These are phyloP conservation scores for Nymphalis c-album DNA, from an alignment of 2,888 invertebrate genomes.

Conservation along the genomic window DNA sequence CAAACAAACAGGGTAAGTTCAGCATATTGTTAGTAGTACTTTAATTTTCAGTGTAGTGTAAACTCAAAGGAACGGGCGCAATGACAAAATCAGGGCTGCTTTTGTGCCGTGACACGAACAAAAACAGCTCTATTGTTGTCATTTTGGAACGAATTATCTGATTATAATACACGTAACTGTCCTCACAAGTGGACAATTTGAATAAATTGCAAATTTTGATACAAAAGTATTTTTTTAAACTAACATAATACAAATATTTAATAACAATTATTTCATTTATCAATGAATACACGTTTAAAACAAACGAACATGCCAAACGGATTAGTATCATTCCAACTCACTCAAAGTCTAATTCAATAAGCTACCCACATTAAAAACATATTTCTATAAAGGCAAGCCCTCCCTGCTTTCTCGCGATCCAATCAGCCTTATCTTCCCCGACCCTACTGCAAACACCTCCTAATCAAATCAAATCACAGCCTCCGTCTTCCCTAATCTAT, in stretches of 20 bases:
- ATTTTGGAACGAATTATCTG: conserved; percentile 54
- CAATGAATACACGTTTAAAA: conserved; percentile 56
- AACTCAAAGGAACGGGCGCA: conserved; percentile 72
- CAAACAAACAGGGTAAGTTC: conserved; percentile 62
- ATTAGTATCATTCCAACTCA: conserved; percentile 68
- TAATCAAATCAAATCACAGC: conserved; percentile 82
- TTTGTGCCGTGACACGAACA: conserved; percentile 64
- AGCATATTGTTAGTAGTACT: conserved; percentile 72
- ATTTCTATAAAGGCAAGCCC: conserved; percentile 70
- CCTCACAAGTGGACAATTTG: conserved; percentile 64
- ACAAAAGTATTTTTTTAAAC: background rate
- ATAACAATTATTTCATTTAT: conserved; percentile 45
- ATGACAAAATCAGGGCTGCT: conserved; percentile 64
- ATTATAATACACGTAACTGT: conserved; percentile 57
- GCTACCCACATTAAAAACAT: conserved; percentile 80
- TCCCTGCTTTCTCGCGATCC: conserved; percentile 64
- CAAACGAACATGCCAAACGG: conserved; percentile 60
- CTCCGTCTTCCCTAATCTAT: conserved; percentile 80
- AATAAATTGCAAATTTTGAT: conserved; percentile 14
- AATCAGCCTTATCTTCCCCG: conserved; percentile 77
- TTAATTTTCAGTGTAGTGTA: conserved; percentile 79
- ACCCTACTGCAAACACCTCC: conserved; percentile 77
- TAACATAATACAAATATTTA: conserved; percentile 13
- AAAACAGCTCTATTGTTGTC: conserved; percentile 67
- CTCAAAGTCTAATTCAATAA: conserved; percentile 78